Percentiles rank a stretch among this genome's conserved stretches.
Conservation (phyloP, 2,888 invertebrate genomes). For the Plagodis dolabraria region DNA sequence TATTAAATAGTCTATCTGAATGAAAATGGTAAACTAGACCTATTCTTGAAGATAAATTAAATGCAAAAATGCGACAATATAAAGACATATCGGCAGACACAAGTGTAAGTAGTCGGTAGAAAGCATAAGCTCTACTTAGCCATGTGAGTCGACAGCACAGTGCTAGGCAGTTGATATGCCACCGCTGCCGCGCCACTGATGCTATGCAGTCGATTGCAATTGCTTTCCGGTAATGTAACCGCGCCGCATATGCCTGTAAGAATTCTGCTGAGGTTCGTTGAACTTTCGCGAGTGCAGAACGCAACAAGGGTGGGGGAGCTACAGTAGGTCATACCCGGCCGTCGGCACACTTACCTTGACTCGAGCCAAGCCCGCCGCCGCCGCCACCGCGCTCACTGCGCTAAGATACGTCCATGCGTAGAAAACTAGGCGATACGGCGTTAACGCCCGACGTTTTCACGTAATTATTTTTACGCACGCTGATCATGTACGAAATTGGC, state of each 20-base stretch:
- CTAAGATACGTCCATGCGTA: constrained; percentile 59
- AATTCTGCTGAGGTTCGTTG: constrained; percentile 81
- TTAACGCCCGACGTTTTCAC: constrained; percentile 31
- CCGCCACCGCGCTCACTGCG: constrained; percentile 38
- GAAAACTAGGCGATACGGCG: constrained; percentile 73
- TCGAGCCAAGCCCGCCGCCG: constrained; percentile 63
- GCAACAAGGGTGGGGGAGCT: constrained; percentile 73
- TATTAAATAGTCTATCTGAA: too few species aligned
- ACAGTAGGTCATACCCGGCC: constrained; percentile 82
- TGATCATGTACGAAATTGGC: constrained; percentile 28
- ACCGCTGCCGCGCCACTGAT: constrained; percentile 29
- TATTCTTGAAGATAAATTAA: too few species aligned
- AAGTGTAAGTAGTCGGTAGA: constrained; percentile 4
- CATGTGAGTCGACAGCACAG: constrained; percentile 6
- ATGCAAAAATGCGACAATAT: too few species aligned
- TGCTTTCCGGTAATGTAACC: constrained; percentile 83
- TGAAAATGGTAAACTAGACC: too few species aligned
- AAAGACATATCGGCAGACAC: too few species aligned
- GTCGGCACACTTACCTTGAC: constrained; percentile 85
- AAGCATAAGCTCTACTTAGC: constrained; percentile 15
- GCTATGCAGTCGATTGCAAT: constrained; percentile 69
- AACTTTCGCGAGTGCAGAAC: constrained; percentile 83
- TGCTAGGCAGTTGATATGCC: constrained; percentile 14
- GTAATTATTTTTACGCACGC: constrained; percentile 34
- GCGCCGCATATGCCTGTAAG: constrained; percentile 79